Base-by-base conservation (phyloP, 2,113 vertebrate species). In the Glaucidium brasilianum region DNA sequence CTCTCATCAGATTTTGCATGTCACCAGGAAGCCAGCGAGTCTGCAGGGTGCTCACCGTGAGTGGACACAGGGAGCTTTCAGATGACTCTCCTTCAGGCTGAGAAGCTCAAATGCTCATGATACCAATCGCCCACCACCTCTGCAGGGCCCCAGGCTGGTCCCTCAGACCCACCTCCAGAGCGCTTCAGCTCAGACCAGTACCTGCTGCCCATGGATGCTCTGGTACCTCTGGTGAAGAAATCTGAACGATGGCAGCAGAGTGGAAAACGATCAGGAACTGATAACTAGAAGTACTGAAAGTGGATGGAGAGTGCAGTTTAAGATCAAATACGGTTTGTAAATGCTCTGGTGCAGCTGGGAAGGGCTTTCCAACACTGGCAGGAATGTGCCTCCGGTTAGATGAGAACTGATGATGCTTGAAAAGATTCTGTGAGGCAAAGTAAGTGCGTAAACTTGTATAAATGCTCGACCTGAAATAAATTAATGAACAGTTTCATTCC, bases 391-490 rank as follows among this genome's bases (percentile, higher is more conserved):
- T 76, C 14, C 69, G 92, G 32, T 66, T 69, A 82, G 21, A 3
- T 25, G 53, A 73, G 75, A 95, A 7, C 37, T 83, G 81, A 69
- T 73, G 78, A 80, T 92, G 92, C 95, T 93, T 95, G 92, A 94
- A 95, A 88, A 72, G 81, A 90, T 88, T 72, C 69, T 76, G 16
- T 49, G 53, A 91, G 93, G 92, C 87, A 96, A 96, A 94, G 73
- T 94, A 94, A 96, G 82, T 92, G 95, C 78, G 83, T 85, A 95
- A 93, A 82, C 94, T 62, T 95, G 93, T 94, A 78, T 3, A 53
- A 78, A 72, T 1, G 27, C 64, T 93, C 2, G 2, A 60, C 45
- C 22, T 18, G 39, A 88, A 91, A 94, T 96, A 87, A 94, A 95
- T 94, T 92, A 91, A 89, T 94, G 45, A 92, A 64, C 11, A 43